Percentiles rank a stretch among this genome's conserved stretches.
Evolutionary conservation across 1,140 invertebrate genomes (phyloP).

Genomic region (Bombus balteatus): DNA sequence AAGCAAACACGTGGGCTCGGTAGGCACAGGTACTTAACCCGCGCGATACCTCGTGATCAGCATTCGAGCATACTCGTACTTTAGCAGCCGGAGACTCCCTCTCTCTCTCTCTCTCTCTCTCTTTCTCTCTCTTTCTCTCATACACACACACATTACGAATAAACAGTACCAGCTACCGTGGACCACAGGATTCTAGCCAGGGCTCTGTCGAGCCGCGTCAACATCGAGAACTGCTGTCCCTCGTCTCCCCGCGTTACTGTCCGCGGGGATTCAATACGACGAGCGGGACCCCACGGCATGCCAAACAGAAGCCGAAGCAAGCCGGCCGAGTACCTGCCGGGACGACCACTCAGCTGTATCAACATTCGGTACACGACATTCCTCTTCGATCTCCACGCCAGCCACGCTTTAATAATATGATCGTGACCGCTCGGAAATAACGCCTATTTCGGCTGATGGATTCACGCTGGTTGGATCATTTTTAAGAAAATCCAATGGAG

Average conservation of each 20-base stretch:
- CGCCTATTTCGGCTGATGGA: constrained; percentile 1
- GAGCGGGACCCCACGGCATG: constrained; percentile 71
- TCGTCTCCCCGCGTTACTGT: constrained; percentile 21
- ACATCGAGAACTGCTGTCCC: constrained; percentile 42
- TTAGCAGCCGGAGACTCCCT: neutral
- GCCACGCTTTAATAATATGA: constrained; percentile 67
- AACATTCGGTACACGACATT: constrained; percentile 83
- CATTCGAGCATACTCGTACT: constrained; percentile 34
- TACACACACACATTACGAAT: constrained; percentile 63
- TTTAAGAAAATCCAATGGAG: neutral
- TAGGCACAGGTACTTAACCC: constrained; percentile 65
- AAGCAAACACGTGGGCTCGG: constrained; percentile 69
- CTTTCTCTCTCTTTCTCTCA: neutral
- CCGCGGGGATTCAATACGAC: constrained; percentile 3
- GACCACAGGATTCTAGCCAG: constrained; percentile 27
- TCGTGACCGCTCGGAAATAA: constrained; percentile 54
- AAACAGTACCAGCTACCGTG: constrained; percentile 75
- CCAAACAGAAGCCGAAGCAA: constrained; percentile 80
- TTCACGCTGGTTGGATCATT: too few relatives aligned
- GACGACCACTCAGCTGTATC: constrained; percentile 83
- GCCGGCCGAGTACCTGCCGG: constrained; percentile 76
- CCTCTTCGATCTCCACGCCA: constrained; percentile 77
- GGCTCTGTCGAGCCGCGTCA: constrained; percentile 33
- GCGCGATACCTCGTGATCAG: constrained; percentile 62
- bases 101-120: constrained; percentile 39